Evolutionary conservation across 2,888 invertebrate species (phyloP).

Genomic region (Xestobium rufovillosum): DNA sequence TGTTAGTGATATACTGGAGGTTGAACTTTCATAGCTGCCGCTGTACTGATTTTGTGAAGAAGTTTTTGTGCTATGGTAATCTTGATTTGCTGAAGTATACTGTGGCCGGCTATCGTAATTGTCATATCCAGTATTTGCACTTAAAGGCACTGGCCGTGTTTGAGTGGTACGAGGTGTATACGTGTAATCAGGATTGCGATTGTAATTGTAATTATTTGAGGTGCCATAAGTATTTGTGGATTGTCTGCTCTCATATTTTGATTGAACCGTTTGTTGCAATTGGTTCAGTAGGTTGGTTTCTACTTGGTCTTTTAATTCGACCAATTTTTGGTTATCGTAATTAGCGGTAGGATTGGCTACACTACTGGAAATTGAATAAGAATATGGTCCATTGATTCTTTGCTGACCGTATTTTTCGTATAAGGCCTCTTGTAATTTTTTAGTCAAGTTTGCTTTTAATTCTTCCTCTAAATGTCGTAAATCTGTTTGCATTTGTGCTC

Average conservation of each 20-base stretch:
- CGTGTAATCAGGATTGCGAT: too few species aligned
- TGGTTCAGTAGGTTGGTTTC: constrained; percentile 32
- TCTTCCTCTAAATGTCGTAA: constrained; percentile 33
- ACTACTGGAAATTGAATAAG: constrained; percentile 27
- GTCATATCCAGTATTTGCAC: too few species aligned
- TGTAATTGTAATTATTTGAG: too few species aligned
- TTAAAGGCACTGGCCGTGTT: too few species aligned
- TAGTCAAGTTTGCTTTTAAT: constrained; percentile 34
- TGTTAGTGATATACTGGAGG: constrained; percentile 19
- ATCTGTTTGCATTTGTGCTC: constrained; percentile 23
- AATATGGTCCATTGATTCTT: constrained; percentile 28
- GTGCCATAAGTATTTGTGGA: too few species aligned
- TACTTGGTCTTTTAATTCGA: constrained; percentile 31
- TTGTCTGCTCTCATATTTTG: constrained; percentile 15
- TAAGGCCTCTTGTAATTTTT: constrained; percentile 34
- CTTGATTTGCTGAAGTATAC: too few species aligned
- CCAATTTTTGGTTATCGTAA: constrained; percentile 35
- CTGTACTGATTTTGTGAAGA: too few species aligned
- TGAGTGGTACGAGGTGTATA: too few species aligned
- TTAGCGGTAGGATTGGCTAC: constrained; percentile 29
- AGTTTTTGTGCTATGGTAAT: too few species aligned
- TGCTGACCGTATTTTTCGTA: constrained; percentile 28
- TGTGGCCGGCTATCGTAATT: too few species aligned
- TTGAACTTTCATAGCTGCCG: too few species aligned
- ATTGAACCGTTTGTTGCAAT: constrained; percentile 25